These are phyloP conservation scores for Lasioglossum baleicum DNA, from an alignment of 1,140 invertebrate species.

Conservation along the genomic window DNA sequence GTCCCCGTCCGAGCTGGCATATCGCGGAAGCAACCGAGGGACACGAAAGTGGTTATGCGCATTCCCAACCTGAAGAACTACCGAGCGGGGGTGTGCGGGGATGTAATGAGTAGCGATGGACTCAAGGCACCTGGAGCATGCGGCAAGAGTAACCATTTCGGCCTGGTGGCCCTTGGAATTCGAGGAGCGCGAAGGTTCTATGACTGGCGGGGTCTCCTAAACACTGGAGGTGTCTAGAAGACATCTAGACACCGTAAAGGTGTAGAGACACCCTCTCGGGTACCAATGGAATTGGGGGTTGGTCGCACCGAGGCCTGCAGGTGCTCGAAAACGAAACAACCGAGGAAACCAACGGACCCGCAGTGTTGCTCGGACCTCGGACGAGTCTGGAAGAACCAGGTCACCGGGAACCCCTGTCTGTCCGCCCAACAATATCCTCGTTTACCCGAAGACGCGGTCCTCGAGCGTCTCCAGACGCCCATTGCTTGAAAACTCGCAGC, in stretches of 20 bases:
- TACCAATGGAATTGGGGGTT: no score
- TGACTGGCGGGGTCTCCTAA: not conserved
- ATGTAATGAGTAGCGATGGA: slow-evolving; percentile 20
- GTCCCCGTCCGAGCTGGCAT: slow-evolving; percentile 62
- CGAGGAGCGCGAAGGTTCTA: not conserved
- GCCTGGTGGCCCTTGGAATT: not conserved
- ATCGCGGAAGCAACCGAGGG: slow-evolving; percentile 53
- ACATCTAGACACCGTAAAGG: no score
- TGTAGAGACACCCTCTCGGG: no score
- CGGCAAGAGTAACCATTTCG: no score
- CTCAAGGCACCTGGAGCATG: not conserved
- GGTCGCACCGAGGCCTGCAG: no score
- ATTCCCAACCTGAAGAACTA: slow-evolving; percentile 28
- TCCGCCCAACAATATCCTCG: no score
- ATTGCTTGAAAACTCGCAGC: not conserved
- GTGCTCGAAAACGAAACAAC: no score
- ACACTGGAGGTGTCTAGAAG: not conserved
- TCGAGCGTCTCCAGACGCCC: not conserved
- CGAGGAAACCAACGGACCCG: no score
- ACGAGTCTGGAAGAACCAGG: no score
- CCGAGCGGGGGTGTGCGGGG: not conserved
- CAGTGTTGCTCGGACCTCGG: no score
- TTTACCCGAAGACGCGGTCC: no score
- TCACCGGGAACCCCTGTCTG: no score
- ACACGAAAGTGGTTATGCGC: slow-evolving; percentile 62